Conservation (phyloP, 2,113 vertebrate species). For the Recurvirostra avosetta region DNA sequence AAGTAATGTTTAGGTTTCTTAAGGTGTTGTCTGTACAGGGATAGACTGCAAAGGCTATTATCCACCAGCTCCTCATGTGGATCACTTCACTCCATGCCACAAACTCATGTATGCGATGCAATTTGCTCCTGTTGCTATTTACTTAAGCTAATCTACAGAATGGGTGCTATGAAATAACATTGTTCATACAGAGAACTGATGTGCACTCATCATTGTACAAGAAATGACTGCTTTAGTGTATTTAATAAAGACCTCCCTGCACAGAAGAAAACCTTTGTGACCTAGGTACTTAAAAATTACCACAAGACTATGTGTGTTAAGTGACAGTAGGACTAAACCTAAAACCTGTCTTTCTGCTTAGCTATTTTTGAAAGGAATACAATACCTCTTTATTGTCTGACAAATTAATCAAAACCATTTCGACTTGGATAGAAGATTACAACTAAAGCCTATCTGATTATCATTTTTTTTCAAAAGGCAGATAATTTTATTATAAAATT, state of each 20-base stretch:
- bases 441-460: background rate
- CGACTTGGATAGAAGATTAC: background rate
- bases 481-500: slow-evolving; percentile 13
- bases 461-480: slow-evolving; percentile 1
- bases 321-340: background rate
- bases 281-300: background rate
- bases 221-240: background rate
- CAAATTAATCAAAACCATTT: background rate
- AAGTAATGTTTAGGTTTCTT: background rate
- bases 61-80: background rate
- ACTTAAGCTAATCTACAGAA: background rate
- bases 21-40: background rate
- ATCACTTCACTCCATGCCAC: background rate
- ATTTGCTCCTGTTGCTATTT: background rate
- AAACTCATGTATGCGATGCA: background rate
- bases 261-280: background rate
- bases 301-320: background rate
- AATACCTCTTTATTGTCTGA: background rate
- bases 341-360: background rate
- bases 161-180: background rate
- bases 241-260: background rate
- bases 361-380: background rate
- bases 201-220: background rate
- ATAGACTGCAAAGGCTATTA: background rate
- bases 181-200: background rate